Percentiles rank a stretch among this genome's conserved stretches.
phyloP scores from a whole-genome alignment of 2,888 invertebrate genomes.

The Andrena marginata region DNA sequence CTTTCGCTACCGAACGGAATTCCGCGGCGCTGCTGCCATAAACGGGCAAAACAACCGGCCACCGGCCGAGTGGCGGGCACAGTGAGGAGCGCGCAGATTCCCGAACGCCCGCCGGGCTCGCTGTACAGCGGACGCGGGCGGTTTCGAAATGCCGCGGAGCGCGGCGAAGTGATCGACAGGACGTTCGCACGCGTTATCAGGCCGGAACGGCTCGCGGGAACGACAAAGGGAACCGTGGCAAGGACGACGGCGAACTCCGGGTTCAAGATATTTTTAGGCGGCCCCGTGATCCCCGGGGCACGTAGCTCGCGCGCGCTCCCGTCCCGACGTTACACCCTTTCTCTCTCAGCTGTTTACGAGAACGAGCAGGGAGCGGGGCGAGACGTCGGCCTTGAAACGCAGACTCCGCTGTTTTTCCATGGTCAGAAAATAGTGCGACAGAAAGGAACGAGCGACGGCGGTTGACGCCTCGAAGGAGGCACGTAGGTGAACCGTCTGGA shows the following conservation, averaged over 20 bases:
- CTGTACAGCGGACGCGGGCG: no score
- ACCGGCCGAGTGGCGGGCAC: no score
- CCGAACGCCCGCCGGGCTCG: no score
- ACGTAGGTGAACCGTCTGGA: not conserved
- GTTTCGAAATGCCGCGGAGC: no score
- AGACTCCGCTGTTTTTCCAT: conserved; percentile 19
- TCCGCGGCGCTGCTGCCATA: not conserved
- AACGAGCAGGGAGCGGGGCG: conserved; percentile 43
- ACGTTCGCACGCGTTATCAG: conserved; percentile 46
- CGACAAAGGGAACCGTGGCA: conserved; percentile 36
- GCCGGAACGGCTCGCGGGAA: conserved; percentile 41
- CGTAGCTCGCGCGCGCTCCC: not conserved
- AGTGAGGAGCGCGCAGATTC: no score
- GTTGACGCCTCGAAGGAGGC: conserved; percentile 5
- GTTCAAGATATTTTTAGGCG: conserved; percentile 56
- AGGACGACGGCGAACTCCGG: conserved; percentile 46
- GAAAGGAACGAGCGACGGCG: not conserved
- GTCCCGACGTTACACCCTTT: conserved; percentile 45
- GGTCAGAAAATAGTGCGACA: conserved; percentile 39
- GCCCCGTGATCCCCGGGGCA: conserved; percentile 19
- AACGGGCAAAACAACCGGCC: not conserved
- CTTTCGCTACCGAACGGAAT: conserved; percentile 15
- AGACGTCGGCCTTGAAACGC: conserved; percentile 57
- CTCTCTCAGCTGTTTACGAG: conserved; percentile 56
- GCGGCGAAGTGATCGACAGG: not conserved